phyloP scores from a whole-genome alignment of 2,888 invertebrate species.

The Gandaritis pyraliata region DNA sequence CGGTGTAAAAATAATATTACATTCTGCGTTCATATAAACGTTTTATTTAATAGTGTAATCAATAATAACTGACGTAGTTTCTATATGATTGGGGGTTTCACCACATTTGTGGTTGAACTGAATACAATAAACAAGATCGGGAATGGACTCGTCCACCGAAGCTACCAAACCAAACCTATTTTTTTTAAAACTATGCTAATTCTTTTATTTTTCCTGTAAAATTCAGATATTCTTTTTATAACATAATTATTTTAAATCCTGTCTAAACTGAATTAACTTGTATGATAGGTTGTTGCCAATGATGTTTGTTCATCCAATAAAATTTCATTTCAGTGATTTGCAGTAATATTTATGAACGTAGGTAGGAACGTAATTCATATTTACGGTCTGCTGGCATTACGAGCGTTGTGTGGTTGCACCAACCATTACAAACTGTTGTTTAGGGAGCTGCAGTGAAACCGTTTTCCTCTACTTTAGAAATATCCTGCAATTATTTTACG shows the following conservation, averaged over 20 bases:
- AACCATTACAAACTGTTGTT: constrained; percentile 25
- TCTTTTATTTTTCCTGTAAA: too few relatives aligned
- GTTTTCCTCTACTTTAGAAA: constrained; percentile 24
- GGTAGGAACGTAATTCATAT: constrained; percentile 24
- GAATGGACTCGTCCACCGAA: too few relatives aligned
- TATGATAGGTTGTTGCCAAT: too few relatives aligned
- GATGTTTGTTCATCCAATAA: too few relatives aligned
- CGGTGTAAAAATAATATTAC: constrained; percentile 17
- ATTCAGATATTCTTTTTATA: too few relatives aligned
- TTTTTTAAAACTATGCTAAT: too few relatives aligned
- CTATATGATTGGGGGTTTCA: constrained; percentile 18
- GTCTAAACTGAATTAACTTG: too few relatives aligned
- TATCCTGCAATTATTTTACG: too few relatives aligned
- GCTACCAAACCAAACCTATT: too few relatives aligned
- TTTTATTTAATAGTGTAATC: constrained; percentile 35
- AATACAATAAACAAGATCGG: too few relatives aligned
- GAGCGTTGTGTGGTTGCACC: constrained; percentile 40
- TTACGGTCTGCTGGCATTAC: constrained; percentile 39
- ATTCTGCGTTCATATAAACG: constrained; percentile 11
- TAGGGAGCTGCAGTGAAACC: constrained; percentile 20
- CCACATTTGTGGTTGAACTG: constrained; percentile 23
- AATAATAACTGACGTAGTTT: constrained; percentile 21
- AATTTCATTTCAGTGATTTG: constrained; percentile 30
- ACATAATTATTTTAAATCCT: too few relatives aligned
- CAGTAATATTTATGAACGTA: constrained; percentile 33